Evolutionary conservation across 2,113 vertebrate genomes (phyloP).

Genomic region (Puffinus mauretanicus): DNA sequence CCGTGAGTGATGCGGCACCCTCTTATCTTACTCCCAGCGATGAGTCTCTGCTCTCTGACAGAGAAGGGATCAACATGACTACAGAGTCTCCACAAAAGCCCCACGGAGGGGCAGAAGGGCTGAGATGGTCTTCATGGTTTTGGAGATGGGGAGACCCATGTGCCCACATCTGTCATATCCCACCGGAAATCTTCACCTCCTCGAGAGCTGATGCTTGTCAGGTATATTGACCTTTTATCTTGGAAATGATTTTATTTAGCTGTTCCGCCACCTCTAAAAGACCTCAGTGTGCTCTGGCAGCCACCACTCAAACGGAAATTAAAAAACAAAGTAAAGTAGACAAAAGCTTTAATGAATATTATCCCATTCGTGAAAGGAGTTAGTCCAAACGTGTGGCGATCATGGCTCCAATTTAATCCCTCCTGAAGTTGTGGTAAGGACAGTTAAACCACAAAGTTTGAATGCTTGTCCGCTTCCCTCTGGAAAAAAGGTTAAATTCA

Average conservation of each 20-base stretch:
- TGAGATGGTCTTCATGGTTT: background rate
- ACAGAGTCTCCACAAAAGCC: background rate
- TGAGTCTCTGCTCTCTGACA: background rate
- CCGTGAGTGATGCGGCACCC: accelerated
- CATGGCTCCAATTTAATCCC: background rate
- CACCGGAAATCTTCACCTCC: background rate
- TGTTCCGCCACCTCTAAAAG: background rate
- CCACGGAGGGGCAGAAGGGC: background rate
- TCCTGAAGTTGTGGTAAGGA: background rate
- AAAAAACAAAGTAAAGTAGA: background rate
- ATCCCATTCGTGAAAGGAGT: background rate
- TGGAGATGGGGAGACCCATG: accelerated
- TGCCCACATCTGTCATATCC: background rate
- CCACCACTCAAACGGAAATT: background rate
- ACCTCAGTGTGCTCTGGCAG: background rate
- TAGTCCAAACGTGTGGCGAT: background rate
- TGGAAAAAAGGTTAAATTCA: background rate
- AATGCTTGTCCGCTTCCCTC: background rate
- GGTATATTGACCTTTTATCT: background rate
- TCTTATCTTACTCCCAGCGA: background rate
- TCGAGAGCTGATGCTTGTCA: background rate
- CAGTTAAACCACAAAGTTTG: background rate
- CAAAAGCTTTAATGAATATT: background rate
- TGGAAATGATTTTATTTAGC: background rate
- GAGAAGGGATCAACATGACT: background rate